Conservation (phyloP, 2,888 invertebrate species). For the Chrysolina oricalcia region DNA sequence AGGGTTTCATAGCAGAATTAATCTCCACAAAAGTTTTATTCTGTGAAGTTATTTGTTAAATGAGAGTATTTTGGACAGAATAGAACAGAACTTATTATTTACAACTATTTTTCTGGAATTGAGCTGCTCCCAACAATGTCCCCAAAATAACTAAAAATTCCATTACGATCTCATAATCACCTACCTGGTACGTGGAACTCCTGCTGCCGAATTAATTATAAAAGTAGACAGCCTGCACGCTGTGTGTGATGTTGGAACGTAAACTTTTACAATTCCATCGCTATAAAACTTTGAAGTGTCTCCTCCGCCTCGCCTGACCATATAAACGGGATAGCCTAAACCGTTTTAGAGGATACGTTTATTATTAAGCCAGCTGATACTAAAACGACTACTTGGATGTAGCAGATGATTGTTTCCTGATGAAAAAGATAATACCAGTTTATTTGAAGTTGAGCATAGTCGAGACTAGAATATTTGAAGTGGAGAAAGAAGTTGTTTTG, state of each 20-base stretch:
- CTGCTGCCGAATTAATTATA: conserved; percentile 37
- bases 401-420: too few species aligned
- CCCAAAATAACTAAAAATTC: background rate
- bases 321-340: conserved; percentile 36
- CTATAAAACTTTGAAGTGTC: conserved; percentile 43
- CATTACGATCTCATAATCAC: background rate
- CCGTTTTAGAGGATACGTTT: conserved; percentile 27
- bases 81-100: too few species aligned
- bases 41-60: too few species aligned
- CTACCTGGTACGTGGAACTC: background rate
- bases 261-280: conserved; percentile 45
- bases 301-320: conserved; percentile 27
- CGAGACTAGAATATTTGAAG: too few species aligned
- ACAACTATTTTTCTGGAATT: background rate
- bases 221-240: conserved; percentile 34
- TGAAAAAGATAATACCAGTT: too few species aligned
- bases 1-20: too few species aligned
- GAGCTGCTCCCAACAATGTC: background rate
- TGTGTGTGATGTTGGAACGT: conserved; percentile 41
- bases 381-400: background rate
- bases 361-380: background rate
- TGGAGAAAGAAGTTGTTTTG: too few species aligned
- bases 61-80: too few species aligned
- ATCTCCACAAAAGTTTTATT: too few species aligned
- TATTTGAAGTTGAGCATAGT: too few species aligned